Percentiles rank a stretch among this genome's conserved stretches.
Evolutionary conservation across 2,888 invertebrate species (phyloP).

Genomic region (Crematogaster levior): DNA sequence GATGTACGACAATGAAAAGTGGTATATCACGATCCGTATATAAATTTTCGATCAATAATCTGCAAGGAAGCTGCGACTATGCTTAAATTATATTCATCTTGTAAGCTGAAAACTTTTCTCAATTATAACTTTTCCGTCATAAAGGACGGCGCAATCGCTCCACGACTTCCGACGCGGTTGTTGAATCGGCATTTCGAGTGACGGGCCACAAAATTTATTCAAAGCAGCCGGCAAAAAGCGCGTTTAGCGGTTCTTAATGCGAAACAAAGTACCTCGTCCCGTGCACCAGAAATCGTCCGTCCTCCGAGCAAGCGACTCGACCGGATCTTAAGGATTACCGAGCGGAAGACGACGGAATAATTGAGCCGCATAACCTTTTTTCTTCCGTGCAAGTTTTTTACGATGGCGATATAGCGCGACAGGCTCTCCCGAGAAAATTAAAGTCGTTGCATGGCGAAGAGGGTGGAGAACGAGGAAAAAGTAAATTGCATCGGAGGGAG

Average conservation of each 20-base stretch:
- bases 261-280: conserved; percentile 46
- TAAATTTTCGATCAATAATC: conserved; percentile 38
- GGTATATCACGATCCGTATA: conserved; percentile 11
- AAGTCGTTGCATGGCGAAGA: conserved; percentile 20
- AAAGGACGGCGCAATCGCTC: conserved; percentile 13
- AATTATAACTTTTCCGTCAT: conserved; percentile 36
- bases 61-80: neutral
- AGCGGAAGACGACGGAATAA: conserved; percentile 51
- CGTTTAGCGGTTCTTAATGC: conserved; percentile 52
- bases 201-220: conserved; percentile 43
- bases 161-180: neutral
- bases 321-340: conserved; percentile 43
- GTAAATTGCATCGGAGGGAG: conserved; percentile 22
- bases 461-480: conserved; percentile 21
- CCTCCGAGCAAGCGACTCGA: conserved; percentile 24
- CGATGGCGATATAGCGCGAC: conserved; percentile 19
- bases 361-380: conserved; percentile 49
- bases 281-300: conserved; percentile 31
- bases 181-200: conserved; percentile 38
- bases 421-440: conserved; percentile 40
- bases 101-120: conserved; percentile 46
- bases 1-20: conserved; percentile 19
- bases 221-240: conserved; percentile 34
- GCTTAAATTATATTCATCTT: conserved; percentile 41
- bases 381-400: conserved; percentile 41